Evolutionary conservation across 2,797 vertebrate species (phyloP).

Genomic region (Microcaecilia unicolor): DNA sequence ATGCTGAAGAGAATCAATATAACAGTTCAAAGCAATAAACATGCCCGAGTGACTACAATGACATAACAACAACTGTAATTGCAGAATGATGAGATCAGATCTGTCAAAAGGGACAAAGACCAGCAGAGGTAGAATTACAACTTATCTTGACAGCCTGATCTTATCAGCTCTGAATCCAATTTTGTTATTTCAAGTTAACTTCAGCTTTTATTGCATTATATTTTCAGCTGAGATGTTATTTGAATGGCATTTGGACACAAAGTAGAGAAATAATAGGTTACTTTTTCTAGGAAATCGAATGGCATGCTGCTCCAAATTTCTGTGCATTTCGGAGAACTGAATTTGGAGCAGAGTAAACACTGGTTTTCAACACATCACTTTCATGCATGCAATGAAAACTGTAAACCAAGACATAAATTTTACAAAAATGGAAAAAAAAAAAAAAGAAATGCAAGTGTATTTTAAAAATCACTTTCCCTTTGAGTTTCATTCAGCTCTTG

Average conservation of each 20-base stretch:
- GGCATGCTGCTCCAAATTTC: too few species aligned
- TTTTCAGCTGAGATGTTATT: neutral
- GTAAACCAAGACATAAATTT: too few species aligned
- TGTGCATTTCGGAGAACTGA: too few species aligned
- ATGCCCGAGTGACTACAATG: neutral
- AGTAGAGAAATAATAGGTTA: too few species aligned
- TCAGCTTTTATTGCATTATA: neutral
- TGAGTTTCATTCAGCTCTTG: too few species aligned
- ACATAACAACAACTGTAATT: slow-evolving; percentile 3
- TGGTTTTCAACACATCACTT: too few species aligned
- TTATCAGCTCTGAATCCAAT: slow-evolving; percentile 6
- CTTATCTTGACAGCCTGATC: slow-evolving; percentile 1
- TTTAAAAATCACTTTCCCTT: too few species aligned
- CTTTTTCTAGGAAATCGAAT: too few species aligned
- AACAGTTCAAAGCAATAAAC: slow-evolving; percentile 7
- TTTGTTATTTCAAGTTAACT: neutral
- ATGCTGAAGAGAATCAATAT: slow-evolving; percentile 12
- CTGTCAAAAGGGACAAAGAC: neutral
- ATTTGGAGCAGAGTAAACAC: too few species aligned
- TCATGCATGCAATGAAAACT: too few species aligned
- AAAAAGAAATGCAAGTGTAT: too few species aligned
- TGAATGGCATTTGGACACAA: neutral
- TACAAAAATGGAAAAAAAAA: too few species aligned
- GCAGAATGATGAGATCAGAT: slow-evolving; percentile 11
- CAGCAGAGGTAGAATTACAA: neutral